A percentile compares a stretch with the other conserved stretches of the same genome.
Evolutionary conservation across 2,113 vertebrate species (phyloP).

Genomic region (Bungarus multicinctus): DNA sequence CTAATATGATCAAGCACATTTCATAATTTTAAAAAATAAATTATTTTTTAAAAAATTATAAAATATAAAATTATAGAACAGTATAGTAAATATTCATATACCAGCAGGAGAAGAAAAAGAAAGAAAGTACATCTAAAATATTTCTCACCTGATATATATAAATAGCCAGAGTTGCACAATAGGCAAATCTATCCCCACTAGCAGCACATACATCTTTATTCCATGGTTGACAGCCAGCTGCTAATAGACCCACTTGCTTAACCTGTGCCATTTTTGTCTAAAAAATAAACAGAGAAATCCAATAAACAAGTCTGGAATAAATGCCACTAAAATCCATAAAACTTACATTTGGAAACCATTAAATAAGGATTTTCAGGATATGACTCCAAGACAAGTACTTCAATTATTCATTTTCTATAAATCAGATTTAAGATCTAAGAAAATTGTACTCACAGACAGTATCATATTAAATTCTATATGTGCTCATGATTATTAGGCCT

Average conservation of each 20-base stretch:
- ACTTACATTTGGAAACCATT: not conserved
- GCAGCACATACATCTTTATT: slow-evolving; percentile 97
- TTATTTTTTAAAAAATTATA: not conserved
- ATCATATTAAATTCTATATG: not conserved
- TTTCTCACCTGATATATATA: slow-evolving; percentile 92
- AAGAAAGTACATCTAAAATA: not conserved
- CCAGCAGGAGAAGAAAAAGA: not conserved
- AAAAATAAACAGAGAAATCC: slow-evolving; percentile 39
- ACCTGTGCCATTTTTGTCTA: slow-evolving; percentile 90
- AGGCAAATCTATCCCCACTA: slow-evolving; percentile 91
- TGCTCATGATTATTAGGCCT: not conserved
- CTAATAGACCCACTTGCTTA: slow-evolving; percentile 92
- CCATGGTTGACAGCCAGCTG: slow-evolving; percentile 97
- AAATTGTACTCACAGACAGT: not conserved
- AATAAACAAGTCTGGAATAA: not conserved
- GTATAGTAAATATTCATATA: not conserved
- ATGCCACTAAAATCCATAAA: no score
- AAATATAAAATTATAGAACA: not conserved
- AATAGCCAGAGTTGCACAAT: slow-evolving; percentile 94
- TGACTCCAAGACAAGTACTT: not conserved
- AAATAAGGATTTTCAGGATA: not conserved
- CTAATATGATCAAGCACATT: not conserved
- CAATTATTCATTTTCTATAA: not conserved
- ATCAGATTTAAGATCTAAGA: not conserved
- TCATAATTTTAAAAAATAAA: not conserved